phyloP scores from a whole-genome alignment of 2,888 invertebrate species.

The Drosophila formosana region DNA sequence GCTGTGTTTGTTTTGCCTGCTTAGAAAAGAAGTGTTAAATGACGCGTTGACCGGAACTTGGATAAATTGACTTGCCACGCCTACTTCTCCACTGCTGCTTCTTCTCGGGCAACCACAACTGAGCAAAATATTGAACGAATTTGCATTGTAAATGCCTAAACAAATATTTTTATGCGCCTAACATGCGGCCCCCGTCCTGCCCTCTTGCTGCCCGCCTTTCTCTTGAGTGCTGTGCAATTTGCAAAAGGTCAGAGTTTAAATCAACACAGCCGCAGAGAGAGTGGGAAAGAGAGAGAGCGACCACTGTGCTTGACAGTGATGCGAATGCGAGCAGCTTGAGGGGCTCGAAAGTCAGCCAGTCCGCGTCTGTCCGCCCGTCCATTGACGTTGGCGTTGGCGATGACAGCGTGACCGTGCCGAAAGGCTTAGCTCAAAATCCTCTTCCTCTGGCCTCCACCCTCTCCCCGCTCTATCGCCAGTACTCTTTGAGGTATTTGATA shows the following conservation, averaged over 20 bases:
- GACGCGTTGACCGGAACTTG: constrained; percentile 67
- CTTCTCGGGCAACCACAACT: not conserved
- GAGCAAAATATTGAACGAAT: constrained; percentile 67
- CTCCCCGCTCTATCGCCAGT: not conserved
- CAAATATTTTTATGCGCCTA: constrained; percentile 65
- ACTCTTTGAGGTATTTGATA: constrained; percentile 25
- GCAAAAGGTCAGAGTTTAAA: constrained; percentile 67
- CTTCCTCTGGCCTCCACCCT: not conserved
- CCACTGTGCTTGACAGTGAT: constrained; percentile 47
- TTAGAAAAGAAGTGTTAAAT: constrained; percentile 74
- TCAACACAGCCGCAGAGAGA: constrained; percentile 41
- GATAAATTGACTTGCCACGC: constrained; percentile 73
- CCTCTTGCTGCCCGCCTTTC: not conserved
- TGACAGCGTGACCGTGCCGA: constrained; percentile 47
- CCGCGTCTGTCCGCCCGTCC: no score
- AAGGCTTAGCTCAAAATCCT: constrained; percentile 32
- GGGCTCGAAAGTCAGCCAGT: not conserved
- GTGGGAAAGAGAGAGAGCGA: constrained; percentile 16
- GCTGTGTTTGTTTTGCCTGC: constrained; percentile 15
- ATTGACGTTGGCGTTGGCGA: constrained; percentile 12
- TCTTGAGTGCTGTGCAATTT: constrained; percentile 56
- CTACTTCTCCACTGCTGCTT: constrained; percentile 4
- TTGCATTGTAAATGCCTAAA: constrained; percentile 78
- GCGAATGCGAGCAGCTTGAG: constrained; percentile 20
- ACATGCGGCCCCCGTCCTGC: not conserved